These are phyloP conservation scores for Catocala fraxini DNA, from an alignment of 2,888 invertebrate species.

Conservation along the genomic window DNA sequence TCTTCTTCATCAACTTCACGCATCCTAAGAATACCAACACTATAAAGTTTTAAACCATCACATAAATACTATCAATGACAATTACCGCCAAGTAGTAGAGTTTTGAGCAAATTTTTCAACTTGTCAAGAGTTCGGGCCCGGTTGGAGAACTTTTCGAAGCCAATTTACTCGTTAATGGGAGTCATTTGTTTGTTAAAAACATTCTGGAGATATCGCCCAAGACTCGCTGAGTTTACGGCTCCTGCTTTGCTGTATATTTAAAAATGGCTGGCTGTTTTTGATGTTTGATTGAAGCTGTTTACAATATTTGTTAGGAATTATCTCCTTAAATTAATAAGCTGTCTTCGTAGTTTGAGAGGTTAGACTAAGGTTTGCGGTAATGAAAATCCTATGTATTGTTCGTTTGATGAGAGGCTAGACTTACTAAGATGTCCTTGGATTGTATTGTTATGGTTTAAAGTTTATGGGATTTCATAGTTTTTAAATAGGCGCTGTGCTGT, in stretches of 20 bases:
- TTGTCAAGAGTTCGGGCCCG: conserved; percentile 55
- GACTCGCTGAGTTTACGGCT: conserved; percentile 31
- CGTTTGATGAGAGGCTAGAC: no score
- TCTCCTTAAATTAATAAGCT: background rate
- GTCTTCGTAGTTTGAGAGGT: no score
- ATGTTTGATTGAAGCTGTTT: conserved; percentile 25
- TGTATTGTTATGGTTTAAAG: no score
- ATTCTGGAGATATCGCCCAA: conserved; percentile 51
- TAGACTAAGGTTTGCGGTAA: no score
- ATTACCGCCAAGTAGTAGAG: conserved; percentile 44
- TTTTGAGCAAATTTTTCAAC: conserved; percentile 69
- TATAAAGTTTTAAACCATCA: conserved; percentile 12
- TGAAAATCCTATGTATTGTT: no score
- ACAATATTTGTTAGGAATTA: conserved; percentile 11
- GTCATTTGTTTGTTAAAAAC: conserved; percentile 74
- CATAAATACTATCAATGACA: conserved; percentile 46
- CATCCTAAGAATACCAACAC: background rate
- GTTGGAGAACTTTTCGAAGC: conserved; percentile 65
- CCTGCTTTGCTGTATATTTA: conserved; percentile 23
- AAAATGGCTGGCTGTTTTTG: conserved; percentile 18
- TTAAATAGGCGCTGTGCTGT: no score
- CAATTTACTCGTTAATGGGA: conserved; percentile 77
- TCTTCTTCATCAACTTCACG: background rate
- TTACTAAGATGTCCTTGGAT: no score
- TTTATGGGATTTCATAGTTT: no score